These are phyloP conservation scores for Tyrannus savana DNA, from an alignment of 2,113 vertebrate genomes.

Conservation along the genomic window DNA sequence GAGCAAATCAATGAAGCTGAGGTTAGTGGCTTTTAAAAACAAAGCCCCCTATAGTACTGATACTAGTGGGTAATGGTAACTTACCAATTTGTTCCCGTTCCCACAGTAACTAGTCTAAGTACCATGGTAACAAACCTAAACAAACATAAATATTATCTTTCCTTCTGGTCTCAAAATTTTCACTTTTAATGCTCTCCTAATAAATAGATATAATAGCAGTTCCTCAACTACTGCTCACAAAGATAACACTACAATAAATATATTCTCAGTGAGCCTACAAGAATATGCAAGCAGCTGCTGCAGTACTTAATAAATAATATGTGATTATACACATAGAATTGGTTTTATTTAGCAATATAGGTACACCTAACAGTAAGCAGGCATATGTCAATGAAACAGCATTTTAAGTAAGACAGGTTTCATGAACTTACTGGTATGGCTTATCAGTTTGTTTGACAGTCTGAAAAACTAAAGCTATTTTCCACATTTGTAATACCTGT, in stretches of 20 bases:
- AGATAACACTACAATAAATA: neutral
- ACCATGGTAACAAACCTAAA: constrained; percentile 46
- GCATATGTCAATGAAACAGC: neutral
- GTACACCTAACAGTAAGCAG: neutral
- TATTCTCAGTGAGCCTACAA: neutral
- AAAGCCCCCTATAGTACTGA: neutral
- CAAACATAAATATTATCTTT: constrained; percentile 27
- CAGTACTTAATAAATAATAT: neutral
- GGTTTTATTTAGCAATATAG: constrained; percentile 4
- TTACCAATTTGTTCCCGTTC: constrained; percentile 29
- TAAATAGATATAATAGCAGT: neutral
- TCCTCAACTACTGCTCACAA: neutral
- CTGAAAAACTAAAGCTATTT: constrained; percentile 26
- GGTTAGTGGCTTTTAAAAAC: neutral
- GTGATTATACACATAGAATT: neutral
- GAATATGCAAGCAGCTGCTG: neutral
- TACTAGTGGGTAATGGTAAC: neutral
- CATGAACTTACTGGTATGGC: neutral
- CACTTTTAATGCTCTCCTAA: neutral
- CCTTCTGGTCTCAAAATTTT: neutral
- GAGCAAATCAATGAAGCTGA: constrained; percentile 6
- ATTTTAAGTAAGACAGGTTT: constrained; percentile 16
- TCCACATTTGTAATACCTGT: neutral
- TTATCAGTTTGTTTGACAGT: constrained; percentile 26
- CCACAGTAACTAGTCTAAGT: constrained; percentile 22